Conservation (phyloP, 2,797 vertebrate genomes). For the Tapirus indicus region DNA sequence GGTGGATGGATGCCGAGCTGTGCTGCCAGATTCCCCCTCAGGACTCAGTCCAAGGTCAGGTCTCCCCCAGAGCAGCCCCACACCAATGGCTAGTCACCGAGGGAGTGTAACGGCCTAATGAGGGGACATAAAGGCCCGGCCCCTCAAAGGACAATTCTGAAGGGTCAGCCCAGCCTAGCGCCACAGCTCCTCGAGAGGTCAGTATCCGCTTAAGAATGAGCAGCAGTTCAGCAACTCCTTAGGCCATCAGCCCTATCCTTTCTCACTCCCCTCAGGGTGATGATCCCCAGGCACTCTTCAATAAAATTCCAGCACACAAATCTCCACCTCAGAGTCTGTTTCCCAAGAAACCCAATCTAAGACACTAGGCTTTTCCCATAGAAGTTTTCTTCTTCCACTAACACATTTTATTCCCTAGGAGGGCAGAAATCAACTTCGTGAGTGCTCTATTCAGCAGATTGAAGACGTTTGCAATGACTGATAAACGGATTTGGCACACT, state of each 20-base stretch:
- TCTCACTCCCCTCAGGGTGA: neutral
- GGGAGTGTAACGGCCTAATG: neutral
- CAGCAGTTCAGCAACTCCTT: neutral
- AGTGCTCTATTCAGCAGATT: neutral
- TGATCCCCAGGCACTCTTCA: neutral
- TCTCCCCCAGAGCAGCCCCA: neutral
- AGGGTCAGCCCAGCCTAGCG: neutral
- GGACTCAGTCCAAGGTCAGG: neutral
- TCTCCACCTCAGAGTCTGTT: constrained; percentile 27
- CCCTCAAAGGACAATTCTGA: neutral
- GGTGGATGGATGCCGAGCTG: neutral
- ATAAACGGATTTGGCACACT: constrained; percentile 64
- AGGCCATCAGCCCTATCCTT: neutral
- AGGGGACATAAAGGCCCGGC: neutral
- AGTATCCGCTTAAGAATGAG: neutral
- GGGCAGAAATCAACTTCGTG: neutral
- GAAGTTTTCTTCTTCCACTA: neutral
- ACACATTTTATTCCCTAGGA: neutral
- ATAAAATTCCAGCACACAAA: neutral
- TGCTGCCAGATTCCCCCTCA: neutral
- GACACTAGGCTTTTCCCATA: neutral
- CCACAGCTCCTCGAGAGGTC: neutral
- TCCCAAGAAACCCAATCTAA: neutral
- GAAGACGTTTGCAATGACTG: neutral
- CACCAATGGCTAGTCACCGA: neutral